A percentile compares a stretch with the other conserved stretches of the same genome.
Conservation (phyloP, 92 coral and sea anemone genomes). For the Parazoanthus darwini region DNA sequence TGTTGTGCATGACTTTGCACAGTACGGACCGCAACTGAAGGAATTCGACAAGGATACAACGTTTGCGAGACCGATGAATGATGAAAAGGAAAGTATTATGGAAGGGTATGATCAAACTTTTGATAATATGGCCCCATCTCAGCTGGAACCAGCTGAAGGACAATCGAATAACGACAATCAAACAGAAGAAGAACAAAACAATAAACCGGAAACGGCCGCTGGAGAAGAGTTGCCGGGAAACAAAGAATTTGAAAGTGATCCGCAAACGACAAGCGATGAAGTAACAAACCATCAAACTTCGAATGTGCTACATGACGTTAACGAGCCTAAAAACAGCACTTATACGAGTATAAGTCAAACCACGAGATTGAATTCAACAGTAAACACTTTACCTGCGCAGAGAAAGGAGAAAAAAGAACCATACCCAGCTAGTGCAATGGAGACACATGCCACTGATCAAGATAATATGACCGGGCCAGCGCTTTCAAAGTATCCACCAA, state of each 20-base stretch:
- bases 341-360: background rate
- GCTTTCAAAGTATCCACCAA: slow-evolving; percentile 1
- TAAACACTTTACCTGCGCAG: background rate
- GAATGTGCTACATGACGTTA: background rate
- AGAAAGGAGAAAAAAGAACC: background rate
- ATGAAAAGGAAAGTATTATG: slow-evolving; percentile 22
- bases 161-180: background rate
- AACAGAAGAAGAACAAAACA: background rate
- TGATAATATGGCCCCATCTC: slow-evolving; percentile 37
- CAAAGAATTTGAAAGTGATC: background rate
- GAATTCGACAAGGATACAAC: background rate
- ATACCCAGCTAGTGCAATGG: background rate
- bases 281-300: background rate
- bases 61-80: background rate
- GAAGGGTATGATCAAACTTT: slow-evolving; percentile 47
- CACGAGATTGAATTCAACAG: background rate
- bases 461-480: background rate
- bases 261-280: background rate
- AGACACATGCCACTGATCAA: background rate
- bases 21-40: background rate
- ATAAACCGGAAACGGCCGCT: background rate
- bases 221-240: background rate
- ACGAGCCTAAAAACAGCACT: background rate
- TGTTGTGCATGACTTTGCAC: background rate
- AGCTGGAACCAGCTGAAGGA: background rate